These are phyloP conservation scores for Cylloceria caligata DNA, from an alignment of 2,888 invertebrate genomes.

Conservation along the genomic window DNA sequence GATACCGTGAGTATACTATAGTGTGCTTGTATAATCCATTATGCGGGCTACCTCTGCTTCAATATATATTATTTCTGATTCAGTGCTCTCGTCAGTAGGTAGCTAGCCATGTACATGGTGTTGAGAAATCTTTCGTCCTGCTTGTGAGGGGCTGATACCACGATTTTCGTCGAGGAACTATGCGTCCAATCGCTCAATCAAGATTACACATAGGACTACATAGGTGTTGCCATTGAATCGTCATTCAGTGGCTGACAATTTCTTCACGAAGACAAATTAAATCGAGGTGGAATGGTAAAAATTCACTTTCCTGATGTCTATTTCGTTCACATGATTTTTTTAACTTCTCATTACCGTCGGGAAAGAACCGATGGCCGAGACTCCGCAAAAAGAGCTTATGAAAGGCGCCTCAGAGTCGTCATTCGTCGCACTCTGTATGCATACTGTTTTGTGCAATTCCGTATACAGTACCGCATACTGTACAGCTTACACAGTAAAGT, in stretches of 20 bases:
- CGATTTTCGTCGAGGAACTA: background rate
- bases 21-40: background rate
- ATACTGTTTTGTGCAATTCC: background rate
- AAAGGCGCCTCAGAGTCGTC: slow-evolving; percentile 12
- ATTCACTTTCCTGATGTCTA: background rate
- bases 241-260: background rate
- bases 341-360: slow-evolving; percentile 22
- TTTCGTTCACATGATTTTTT: background rate
- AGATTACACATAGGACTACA: background rate
- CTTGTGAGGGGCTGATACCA: background rate
- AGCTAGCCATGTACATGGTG: background rate
- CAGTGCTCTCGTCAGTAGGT: background rate
- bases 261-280: background rate
- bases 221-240: background rate
- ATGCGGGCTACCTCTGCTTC: background rate
- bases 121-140: background rate
- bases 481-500: background rate
- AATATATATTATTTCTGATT: slow-evolving; percentile 22
- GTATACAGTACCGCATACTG: background rate
- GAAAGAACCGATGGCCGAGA: slow-evolving; percentile 5
- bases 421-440: slow-evolving; percentile 17
- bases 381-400: slow-evolving; percentile 1
- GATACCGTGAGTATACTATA: slow-evolving; percentile 5
- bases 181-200: background rate
- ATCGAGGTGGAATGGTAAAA: background rate